phyloP scores from a whole-genome alignment of 2,888 invertebrate species.

The Didymodactylos carnosus region DNA sequence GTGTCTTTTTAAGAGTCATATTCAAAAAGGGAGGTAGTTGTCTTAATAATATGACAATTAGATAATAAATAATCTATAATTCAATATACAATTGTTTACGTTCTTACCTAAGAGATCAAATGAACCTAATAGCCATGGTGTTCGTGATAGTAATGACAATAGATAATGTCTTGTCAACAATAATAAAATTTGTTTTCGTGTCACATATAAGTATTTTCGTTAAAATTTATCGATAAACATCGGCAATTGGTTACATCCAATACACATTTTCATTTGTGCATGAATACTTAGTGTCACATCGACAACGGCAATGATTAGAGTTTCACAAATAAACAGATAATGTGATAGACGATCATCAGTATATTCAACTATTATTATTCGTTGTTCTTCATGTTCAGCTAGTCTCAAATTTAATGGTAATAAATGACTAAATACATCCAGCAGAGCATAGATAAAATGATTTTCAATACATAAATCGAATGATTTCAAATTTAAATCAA shows the following conservation, averaged over 20 bases:
- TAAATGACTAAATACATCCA: not conserved
- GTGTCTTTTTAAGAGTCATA: no score
- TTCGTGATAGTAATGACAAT: conserved; percentile 68
- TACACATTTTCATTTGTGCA: conserved; percentile 57
- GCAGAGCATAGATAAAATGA: conserved; percentile 27
- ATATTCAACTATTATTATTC: not conserved
- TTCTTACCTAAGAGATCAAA: conserved; percentile 49
- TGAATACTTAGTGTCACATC: conserved; percentile 62
- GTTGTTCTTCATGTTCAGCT: not conserved
- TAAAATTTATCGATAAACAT: conserved; percentile 59
- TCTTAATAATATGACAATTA: no score
- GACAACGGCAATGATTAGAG: conserved; percentile 51
- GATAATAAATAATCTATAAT: no score
- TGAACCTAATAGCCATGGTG: conserved; percentile 71
- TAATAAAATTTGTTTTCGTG: conserved; percentile 58
- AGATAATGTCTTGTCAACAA: conserved; percentile 68
- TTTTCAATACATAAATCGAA: conserved; percentile 33
- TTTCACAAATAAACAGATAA: conserved; percentile 37
- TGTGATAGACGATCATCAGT: not conserved
- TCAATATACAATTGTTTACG: no score
- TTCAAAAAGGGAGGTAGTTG: no score
- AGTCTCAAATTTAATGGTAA: not conserved
- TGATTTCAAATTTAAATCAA: conserved; percentile 24
- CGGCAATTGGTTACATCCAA: conserved; percentile 74
- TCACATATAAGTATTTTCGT: conserved; percentile 51